These are phyloP conservation scores for Sorex araneus DNA, from an alignment of 2,113 vertebrate genomes.

Conservation along the genomic window DNA sequence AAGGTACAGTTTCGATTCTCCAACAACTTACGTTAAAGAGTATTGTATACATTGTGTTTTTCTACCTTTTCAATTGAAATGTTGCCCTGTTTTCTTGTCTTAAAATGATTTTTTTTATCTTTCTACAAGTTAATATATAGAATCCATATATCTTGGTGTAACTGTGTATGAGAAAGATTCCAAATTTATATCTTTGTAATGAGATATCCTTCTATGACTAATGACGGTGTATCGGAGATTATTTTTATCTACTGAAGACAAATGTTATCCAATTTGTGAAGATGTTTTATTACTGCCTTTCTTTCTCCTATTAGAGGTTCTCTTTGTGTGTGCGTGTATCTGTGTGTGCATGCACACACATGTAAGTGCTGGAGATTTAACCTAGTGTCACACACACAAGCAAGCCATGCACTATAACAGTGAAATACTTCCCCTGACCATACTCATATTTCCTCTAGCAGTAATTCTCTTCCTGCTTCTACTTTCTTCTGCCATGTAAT, in stretches of 20 bases:
- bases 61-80: not conserved
- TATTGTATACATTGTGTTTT: not conserved
- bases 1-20: not conserved
- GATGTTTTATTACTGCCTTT: not conserved
- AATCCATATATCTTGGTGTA: not conserved
- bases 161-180: not conserved
- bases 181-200: not conserved
- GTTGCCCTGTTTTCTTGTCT: not conserved
- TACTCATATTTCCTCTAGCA: not conserved
- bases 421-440: not conserved
- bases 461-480: not conserved
- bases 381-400: not conserved
- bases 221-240: not conserved
- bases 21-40: not conserved
- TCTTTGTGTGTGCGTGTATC: too few relatives aligned
- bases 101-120: not conserved
- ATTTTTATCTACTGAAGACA: not conserved
- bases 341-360: too few relatives aligned
- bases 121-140: not conserved
- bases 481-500: not conserved
- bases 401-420: not conserved
- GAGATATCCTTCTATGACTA: not conserved
- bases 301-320: too few relatives aligned
- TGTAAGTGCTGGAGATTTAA: not conserved
- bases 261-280: constrained; percentile 8